These are phyloP conservation scores for Sceloporus undulatus DNA, from an alignment of 2,113 vertebrate genomes.

Conservation along the genomic window DNA sequence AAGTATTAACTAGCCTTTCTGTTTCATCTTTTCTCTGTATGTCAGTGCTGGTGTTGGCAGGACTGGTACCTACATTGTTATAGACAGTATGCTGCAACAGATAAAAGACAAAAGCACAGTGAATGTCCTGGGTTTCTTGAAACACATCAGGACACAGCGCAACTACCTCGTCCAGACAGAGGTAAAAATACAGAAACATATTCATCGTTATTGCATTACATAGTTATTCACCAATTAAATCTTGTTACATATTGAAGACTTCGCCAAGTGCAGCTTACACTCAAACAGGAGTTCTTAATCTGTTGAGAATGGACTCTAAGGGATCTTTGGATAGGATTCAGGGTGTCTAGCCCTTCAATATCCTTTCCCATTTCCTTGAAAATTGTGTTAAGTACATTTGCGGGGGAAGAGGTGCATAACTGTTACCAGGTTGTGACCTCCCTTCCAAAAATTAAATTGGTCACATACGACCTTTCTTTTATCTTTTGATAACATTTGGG, in stretches of 20 bases:
- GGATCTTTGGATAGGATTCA: too few relatives aligned
- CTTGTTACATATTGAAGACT: constrained; percentile 5
- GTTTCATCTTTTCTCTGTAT: constrained; percentile 24
- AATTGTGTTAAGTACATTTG: too few relatives aligned
- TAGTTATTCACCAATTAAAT: constrained; percentile 24
- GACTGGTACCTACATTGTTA: constrained; percentile 98
- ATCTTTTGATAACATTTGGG: background rate
- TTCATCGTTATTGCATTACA: constrained; percentile 38
- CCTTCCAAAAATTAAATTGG: too few relatives aligned
- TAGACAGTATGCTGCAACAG: constrained; percentile 98
- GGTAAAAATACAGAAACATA: constrained; percentile 78
- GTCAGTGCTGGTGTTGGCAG: constrained; percentile 96
- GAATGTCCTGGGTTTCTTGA: constrained; percentile 96
- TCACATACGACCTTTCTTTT: constrained; percentile 23
- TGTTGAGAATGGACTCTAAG: too few relatives aligned
- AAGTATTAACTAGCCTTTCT: constrained; percentile 32
- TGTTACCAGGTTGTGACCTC: too few relatives aligned
- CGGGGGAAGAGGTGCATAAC: too few relatives aligned
- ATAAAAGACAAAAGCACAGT: constrained; percentile 98
- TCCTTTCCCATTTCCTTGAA: too few relatives aligned
- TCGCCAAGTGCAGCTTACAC: background rate
- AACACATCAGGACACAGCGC: constrained; percentile 96
- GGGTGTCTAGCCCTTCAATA: too few relatives aligned
- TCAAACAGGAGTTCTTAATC: background rate
- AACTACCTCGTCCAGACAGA: constrained; percentile 99